Evolutionary conservation across 2,797 vertebrate species (phyloP), one percentile per base, ranked within the genome.

Genomic region (Furcifer pardalis): DNA sequence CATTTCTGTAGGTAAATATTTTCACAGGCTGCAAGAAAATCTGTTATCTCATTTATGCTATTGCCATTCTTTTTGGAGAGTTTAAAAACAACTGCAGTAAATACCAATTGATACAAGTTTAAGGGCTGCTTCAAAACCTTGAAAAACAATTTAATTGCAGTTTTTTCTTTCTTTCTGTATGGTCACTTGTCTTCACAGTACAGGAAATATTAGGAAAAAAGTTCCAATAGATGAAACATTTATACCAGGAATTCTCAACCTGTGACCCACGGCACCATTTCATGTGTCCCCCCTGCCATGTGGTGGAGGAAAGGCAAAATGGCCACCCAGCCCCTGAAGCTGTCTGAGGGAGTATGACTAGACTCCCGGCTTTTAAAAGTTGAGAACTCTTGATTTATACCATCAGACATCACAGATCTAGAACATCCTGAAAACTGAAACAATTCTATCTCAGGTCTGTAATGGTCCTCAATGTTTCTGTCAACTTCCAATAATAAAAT

Each of bases 101-200:
- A 79, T 27, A 30, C 5, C 62, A 46, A 7, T 44, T 73, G 19
- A 44, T 7, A 30, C 46, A 42, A 27, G 25, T 42, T 79, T 25
- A 80, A 52, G 59, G 52, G 60, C 21, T 37, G 52, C 32, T 35
- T 0, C 0, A 79, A 87, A 83, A 46, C 35, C 81, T 81, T 60
- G 68, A 82, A 82, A 74, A 83, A 88, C 77, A 40, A 84, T 77
- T 76, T 69, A n/a, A 44, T 66, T 87, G 77, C 56, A 88, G 75
- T 65, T 66, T 86, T 81, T 87, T n/a, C 89, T 91, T 46, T 87
- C 86, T 82, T 63, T 86, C 52, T 40, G 85, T 76, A 32, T 78
- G 73, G 7, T 87, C n/a, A 77, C 21, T 56, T 23, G 81, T 19
- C 13, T 30, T 40, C n/a, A 37, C 19, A 44, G 6, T 56, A 42